Conservation (phyloP, 2,797 vertebrate genomes). For the Gambelia wislizenii region DNA sequence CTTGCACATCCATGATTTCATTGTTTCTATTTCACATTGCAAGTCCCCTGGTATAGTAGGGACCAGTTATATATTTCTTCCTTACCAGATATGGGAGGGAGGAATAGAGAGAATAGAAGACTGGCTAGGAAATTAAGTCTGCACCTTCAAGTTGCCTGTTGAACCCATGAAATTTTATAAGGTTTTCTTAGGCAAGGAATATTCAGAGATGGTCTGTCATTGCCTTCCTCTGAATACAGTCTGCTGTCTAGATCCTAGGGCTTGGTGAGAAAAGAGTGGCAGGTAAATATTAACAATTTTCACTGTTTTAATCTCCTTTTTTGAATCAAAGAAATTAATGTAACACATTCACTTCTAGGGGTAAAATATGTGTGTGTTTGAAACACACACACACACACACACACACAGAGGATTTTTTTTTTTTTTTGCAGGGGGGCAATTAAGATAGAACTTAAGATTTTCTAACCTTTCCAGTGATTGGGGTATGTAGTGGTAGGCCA, state of each 20-base stretch:
- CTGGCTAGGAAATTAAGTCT: no score
- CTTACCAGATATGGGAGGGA: not conserved
- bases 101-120: not conserved
- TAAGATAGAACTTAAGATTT: not conserved
- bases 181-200: no score
- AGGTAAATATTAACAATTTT: not conserved
- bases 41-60: not conserved
- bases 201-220: no score
- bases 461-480: not conserved
- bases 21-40: not conserved
- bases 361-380: no score
- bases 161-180: no score
- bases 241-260: not conserved
- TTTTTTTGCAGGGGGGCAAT: not conserved
- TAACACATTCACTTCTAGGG: not conserved
- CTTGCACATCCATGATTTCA: not conserved
- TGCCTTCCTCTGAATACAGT: no score
- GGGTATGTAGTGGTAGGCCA: not conserved
- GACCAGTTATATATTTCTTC: not conserved
- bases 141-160: no score
- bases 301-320: not conserved
- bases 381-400: no score
- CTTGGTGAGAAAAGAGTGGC: not conserved
- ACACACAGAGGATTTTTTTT: no score
- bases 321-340: not conserved